Percentiles rank a stretch among this genome's conserved stretches.
These are phyloP conservation scores for Esperia sulphurella DNA, from an alignment of 2,888 invertebrate genomes.

Conservation along the genomic window DNA sequence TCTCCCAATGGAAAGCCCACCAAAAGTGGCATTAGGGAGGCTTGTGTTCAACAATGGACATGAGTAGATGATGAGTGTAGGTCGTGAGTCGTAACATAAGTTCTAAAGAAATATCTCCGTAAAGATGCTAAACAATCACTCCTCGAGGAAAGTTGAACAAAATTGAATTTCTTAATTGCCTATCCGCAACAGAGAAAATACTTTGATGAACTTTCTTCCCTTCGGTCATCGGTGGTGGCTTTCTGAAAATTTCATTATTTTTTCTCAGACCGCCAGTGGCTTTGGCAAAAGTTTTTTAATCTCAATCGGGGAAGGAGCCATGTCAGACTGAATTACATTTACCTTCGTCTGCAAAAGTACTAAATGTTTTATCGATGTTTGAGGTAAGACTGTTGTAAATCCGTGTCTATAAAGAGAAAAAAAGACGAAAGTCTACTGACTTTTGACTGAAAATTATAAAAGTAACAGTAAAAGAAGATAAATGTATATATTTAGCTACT, in stretches of 20 bases:
- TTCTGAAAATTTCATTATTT: constrained; percentile 64
- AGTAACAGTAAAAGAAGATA: too few species aligned
- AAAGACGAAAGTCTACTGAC: not conserved
- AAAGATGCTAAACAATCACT: not conserved
- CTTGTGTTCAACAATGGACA: too few species aligned
- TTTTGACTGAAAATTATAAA: too few species aligned
- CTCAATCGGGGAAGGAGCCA: constrained; percentile 39
- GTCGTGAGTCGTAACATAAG: too few species aligned
- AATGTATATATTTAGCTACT: too few species aligned
- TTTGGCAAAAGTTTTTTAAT: constrained; percentile 69
- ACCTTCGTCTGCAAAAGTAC: constrained; percentile 21
- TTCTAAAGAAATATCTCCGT: not conserved
- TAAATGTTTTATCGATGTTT: constrained; percentile 4
- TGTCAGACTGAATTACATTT: constrained; percentile 54
- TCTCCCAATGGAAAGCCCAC: too few species aligned
- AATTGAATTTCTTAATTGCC: constrained; percentile 68
- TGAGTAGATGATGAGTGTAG: too few species aligned
- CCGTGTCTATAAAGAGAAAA: not conserved
- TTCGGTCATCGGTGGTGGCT: constrained; percentile 55
- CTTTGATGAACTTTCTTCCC: constrained; percentile 55
- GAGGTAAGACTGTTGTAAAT: not conserved
- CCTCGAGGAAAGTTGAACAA: constrained; percentile 21
- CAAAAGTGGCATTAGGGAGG: too few species aligned
- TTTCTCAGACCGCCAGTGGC: constrained; percentile 42
- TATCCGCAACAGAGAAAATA: constrained; percentile 55